phyloP scores from a whole-genome alignment of 2,888 invertebrate species.

The Ormia ochracea region DNA sequence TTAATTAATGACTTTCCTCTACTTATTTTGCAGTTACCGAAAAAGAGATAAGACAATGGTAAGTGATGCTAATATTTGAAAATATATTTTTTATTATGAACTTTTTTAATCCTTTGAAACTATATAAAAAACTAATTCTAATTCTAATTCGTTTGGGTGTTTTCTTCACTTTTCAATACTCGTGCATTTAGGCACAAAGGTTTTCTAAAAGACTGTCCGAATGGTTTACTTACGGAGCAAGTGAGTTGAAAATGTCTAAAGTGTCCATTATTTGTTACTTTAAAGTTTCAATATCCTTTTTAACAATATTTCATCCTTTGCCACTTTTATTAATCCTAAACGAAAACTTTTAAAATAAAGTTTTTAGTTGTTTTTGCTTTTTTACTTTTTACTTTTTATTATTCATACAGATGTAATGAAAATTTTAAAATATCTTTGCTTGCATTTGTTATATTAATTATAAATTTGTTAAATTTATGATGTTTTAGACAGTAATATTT shows the following conservation, averaged over 20 bases:
- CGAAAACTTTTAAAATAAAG: too few relatives aligned
- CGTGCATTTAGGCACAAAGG: conserved; percentile 90
- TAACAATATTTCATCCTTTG: too few relatives aligned
- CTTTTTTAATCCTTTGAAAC: not conserved
- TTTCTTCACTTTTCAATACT: conserved; percentile 64
- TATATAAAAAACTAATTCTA: not conserved
- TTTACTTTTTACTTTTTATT: too few relatives aligned
- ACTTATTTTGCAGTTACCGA: conserved; percentile 87
- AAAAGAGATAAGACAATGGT: conserved; percentile 92
- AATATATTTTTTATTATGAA: not conserved
- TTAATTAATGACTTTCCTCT: conserved; percentile 39
- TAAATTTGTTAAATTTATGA: too few relatives aligned
- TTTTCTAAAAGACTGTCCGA: conserved; percentile 96
- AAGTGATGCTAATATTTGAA: conserved; percentile 76
- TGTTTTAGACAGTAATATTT: too few relatives aligned
- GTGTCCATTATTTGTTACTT: not conserved
- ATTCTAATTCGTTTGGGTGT: too few relatives aligned
- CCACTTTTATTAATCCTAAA: too few relatives aligned
- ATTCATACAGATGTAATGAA: too few relatives aligned
- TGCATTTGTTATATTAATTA: too few relatives aligned
- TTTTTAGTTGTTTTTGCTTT: too few relatives aligned
- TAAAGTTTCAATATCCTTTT: not conserved
- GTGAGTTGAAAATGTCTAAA: conserved; percentile 78
- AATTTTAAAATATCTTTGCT: too few relatives aligned
- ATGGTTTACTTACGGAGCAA: conserved; percentile 95